Conservation (phyloP, 2,888 invertebrate species). For the Thalpophila matura region DNA sequence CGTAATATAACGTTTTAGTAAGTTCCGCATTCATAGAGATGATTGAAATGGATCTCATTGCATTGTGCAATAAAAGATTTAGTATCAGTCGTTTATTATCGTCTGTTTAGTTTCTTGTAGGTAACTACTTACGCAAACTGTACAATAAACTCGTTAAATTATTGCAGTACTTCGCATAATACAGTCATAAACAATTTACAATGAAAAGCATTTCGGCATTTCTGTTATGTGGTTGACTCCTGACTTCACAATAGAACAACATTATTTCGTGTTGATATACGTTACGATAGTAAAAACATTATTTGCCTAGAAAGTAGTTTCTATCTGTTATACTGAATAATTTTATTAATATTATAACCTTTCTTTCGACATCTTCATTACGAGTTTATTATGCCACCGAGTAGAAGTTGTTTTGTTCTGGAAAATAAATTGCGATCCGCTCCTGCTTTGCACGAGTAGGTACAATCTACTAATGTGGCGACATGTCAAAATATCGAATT, state of each 20-base stretch:
- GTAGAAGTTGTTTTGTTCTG: too few relatives aligned
- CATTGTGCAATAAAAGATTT: constrained; percentile 42
- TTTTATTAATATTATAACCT: too few relatives aligned
- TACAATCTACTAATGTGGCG: too few relatives aligned
- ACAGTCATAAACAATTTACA: constrained; percentile 44
- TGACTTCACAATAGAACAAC: constrained; percentile 33
- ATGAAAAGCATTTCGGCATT: constrained; percentile 54
- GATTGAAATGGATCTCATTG: constrained; percentile 34
- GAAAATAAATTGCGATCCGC: too few relatives aligned
- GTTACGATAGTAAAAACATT: neutral
- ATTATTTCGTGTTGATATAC: constrained; percentile 19
- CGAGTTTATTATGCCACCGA: too few relatives aligned
- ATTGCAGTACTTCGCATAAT: constrained; percentile 49
- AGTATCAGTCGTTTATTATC: constrained; percentile 17
- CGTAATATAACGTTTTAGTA: neutral
- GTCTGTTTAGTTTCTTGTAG: constrained; percentile 26
- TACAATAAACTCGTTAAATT: constrained; percentile 47
- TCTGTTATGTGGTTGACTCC: constrained; percentile 20
- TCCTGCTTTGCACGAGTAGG: too few relatives aligned
- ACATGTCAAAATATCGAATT: too few relatives aligned
- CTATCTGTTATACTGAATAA: too few relatives aligned
- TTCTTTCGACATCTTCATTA: neutral
- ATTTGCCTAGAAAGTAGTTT: neutral
- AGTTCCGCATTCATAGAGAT: constrained; percentile 1
- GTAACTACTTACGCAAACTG: constrained; percentile 47